Evolutionary conservation across 2,113 vertebrate species (phyloP).

Genomic region (Amphiprion percula): DNA sequence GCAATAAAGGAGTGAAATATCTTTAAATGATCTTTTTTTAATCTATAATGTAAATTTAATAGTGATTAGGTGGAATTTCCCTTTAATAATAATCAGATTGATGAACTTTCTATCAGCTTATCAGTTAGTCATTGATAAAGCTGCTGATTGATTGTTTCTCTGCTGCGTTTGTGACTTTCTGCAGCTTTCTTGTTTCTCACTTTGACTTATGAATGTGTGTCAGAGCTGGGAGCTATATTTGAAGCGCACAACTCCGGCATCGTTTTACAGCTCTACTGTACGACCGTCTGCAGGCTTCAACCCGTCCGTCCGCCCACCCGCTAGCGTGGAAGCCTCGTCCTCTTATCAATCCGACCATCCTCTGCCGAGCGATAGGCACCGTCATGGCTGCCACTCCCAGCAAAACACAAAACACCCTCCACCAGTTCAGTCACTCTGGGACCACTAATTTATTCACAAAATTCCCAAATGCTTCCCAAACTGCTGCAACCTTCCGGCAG

Average conservation of each 20-base stretch:
- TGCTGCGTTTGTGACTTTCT: neutral
- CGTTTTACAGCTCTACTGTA: conserved; percentile 72
- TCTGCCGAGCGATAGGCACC: conserved; percentile 64
- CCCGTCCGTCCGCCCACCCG: conserved; percentile 58
- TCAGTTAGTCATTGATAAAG: too few species aligned
- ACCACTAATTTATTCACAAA: conserved; percentile 27
- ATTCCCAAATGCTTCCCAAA: conserved; percentile 22
- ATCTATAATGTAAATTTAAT: too few species aligned
- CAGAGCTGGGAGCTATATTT: conserved; percentile 73
- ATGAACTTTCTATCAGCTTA: too few species aligned
- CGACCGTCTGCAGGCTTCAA: conserved; percentile 31
- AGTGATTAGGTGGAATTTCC: too few species aligned
- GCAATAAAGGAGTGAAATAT: too few species aligned
- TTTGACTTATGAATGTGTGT: conserved; percentile 50
- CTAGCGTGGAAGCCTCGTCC: conserved; percentile 47
- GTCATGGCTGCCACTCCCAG: conserved; percentile 70
- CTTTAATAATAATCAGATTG: too few species aligned
- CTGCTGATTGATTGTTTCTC: neutral
- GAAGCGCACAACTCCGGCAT: conserved; percentile 62
- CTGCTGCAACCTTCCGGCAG: neutral
- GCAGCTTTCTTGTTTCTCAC: neutral
- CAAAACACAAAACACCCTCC: conserved; percentile 47
- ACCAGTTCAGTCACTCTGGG: conserved; percentile 1
- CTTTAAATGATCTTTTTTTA: too few species aligned
- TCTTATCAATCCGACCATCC: conserved; percentile 77